These are phyloP conservation scores for Drosophila murphyi DNA, from an alignment of 1,140 invertebrate species.

Conservation along the genomic window DNA sequence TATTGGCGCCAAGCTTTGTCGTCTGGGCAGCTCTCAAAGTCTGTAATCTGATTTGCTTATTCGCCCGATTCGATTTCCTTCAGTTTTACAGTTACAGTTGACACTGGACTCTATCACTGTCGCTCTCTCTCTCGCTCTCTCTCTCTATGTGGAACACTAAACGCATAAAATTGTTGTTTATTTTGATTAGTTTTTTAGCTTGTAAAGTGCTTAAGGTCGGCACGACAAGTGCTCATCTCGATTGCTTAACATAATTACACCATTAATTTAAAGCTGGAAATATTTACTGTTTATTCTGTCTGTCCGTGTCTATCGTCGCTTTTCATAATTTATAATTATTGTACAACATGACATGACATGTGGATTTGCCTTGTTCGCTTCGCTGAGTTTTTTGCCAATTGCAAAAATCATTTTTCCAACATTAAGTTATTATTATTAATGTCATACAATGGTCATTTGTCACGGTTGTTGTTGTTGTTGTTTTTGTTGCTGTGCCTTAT, in stretches of 20 bases:
- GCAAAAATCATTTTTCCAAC: conserved; percentile 67
- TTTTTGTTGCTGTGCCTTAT: conserved; percentile 60
- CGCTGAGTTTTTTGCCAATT: conserved; percentile 68
- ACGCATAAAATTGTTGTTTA: conserved; percentile 15
- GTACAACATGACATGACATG: conserved; percentile 79
- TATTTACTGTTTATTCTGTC: conserved; percentile 18
- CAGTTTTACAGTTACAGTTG: conserved; percentile 51
- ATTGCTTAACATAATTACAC: conserved; percentile 25
- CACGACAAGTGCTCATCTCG: background rate
- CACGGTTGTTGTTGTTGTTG: conserved; percentile 52
- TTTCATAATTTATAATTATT: conserved; percentile 60
- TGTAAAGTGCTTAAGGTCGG: conserved; percentile 17
- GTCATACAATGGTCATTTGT: conserved; percentile 76
- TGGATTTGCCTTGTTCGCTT: conserved; percentile 66
- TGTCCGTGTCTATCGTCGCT: conserved; percentile 44
- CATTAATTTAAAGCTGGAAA: conserved; percentile 20
- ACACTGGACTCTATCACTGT: background rate
- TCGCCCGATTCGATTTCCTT: too few relatives aligned
- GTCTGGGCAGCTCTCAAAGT: conserved; percentile 3
- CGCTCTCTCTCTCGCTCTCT: background rate
- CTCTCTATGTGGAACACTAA: conserved; percentile 23
- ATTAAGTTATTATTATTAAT: conserved; percentile 81
- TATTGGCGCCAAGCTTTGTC: conserved; percentile 58
- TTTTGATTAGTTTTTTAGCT: conserved; percentile 1
- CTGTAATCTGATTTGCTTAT: conserved; percentile 36